Base-by-base conservation (phyloP, 1,140 invertebrate species). In the Listronotus oregonensis region DNA sequence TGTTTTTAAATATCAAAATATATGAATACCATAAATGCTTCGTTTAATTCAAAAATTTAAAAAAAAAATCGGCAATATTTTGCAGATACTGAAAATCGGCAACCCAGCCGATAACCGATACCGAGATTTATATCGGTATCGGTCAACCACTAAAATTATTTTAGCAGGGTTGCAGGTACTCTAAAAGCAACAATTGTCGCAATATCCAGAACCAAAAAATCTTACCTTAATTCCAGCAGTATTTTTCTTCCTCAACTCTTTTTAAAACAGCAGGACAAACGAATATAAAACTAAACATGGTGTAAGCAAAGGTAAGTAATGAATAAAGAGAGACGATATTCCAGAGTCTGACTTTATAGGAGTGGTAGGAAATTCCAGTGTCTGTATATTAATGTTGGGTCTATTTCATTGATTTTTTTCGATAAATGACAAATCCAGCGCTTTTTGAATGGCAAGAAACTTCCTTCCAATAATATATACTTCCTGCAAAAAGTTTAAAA, bases 201-300 rank as follows among this genome's bases (percentile, higher is more conserved):
- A n/a, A n/a, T n/a, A n/a, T n/a, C n/a, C n/a, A n/a, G n/a, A n/a
- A n/a, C n/a, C n/a, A 27, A 27, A 27, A 27, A 10, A 37, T 37
- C 34, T 67, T 70, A 79, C 77, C 68, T 77, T 79, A 50, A 78
- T 76, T 66, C 78, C 79, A 8, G 72, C n/a, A 70, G 51, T 71
- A 56, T 64, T 80, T 80, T 69, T 80, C 77, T 65, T 79, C 74
- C 14, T 78, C 73, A 21, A 80, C 71, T 66, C 75, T 49, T 64
- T 75, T 75, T 18, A 78, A 42, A 10, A 77, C 68, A 11, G 69
- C 67, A 27, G 77, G 77, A 66, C 73, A 78, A 11, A 78, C 57
- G 51, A 77, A 77, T 11, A 77, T 70, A 52, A 78, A 78, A 59
- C 73, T 74, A 43, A 79, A 71, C 15, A 77, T 52, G n/a, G n/a